phyloP scores from a whole-genome alignment of 2,797 vertebrate species.

The Sebastes elongatus region DNA sequence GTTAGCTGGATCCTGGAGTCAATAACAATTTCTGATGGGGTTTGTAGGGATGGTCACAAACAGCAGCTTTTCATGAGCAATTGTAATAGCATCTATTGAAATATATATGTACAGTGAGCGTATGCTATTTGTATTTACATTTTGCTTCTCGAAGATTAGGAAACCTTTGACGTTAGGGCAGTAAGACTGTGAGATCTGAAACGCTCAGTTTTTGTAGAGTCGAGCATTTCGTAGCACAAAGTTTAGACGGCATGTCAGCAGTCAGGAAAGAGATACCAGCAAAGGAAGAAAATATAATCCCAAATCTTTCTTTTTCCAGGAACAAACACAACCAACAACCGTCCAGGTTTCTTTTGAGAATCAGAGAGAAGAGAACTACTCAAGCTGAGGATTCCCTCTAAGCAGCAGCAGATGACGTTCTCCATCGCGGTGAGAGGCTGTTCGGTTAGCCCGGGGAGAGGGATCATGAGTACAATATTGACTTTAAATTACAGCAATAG shows the following conservation, averaged over 20 bases:
- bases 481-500: slow-evolving; percentile 86
- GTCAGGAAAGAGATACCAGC: slow-evolving; percentile 18
- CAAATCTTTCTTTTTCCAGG: slow-evolving; percentile 23
- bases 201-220: slow-evolving; percentile 4
- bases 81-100: background rate
- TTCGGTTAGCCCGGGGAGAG: slow-evolving; percentile 76
- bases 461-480: slow-evolving; percentile 84
- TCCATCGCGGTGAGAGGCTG: slow-evolving; percentile 58
- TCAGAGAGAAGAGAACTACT: slow-evolving; percentile 41
- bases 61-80: slow-evolving; percentile 28
- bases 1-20: slow-evolving; percentile 66
- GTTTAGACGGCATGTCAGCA: background rate
- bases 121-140: slow-evolving; percentile 18
- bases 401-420: slow-evolving; percentile 69
- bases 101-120: background rate
- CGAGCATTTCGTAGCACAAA: background rate
- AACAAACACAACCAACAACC: slow-evolving; percentile 38
- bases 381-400: slow-evolving; percentile 72
- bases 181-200: background rate
- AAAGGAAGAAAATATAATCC: slow-evolving; percentile 40
- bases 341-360: slow-evolving; percentile 37
- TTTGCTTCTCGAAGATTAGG: background rate
- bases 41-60: slow-evolving; percentile 43
- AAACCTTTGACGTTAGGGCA: background rate
- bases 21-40: slow-evolving; percentile 66